Percentiles rank a stretch among this genome's conserved stretches.
phyloP scores from a whole-genome alignment of 2,113 vertebrate genomes.

The Sebastes fasciatus region DNA sequence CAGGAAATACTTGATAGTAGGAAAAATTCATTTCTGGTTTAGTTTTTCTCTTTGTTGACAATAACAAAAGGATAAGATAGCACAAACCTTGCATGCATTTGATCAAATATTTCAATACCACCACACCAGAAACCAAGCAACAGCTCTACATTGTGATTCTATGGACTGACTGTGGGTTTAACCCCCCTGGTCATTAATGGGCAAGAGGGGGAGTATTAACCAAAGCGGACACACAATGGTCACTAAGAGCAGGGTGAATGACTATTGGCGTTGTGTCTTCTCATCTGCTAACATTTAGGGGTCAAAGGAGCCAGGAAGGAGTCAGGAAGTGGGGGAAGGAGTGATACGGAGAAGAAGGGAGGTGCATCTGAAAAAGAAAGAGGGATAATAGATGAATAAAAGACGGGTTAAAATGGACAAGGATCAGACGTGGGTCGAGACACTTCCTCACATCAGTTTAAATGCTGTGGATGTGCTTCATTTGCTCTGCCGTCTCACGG shows the following conservation, averaged over 20 bases:
- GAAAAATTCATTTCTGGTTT: not conserved
- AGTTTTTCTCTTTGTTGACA: not conserved
- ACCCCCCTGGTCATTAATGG: slow-evolving; percentile 71
- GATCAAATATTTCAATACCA: slow-evolving; percentile 19
- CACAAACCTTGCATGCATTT: not conserved
- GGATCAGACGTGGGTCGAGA: slow-evolving; percentile 71
- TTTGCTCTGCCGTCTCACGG: slow-evolving; percentile 8
- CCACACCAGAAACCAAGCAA: slow-evolving; percentile 24
- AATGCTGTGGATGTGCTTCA: slow-evolving; percentile 43
- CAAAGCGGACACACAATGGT: slow-evolving; percentile 78
- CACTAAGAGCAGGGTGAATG: slow-evolving; percentile 81
- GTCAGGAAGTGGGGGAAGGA: slow-evolving; percentile 82
- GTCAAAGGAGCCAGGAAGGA: slow-evolving; percentile 81
- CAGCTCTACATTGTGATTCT: slow-evolving; percentile 43
- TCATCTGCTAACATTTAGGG: slow-evolving; percentile 86
- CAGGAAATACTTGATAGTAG: not conserved
- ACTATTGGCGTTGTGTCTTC: slow-evolving; percentile 83
- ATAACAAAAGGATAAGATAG: slow-evolving; percentile 5
- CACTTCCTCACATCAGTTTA: slow-evolving; percentile 44
- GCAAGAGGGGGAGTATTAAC: slow-evolving; percentile 66
- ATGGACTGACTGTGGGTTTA: slow-evolving; percentile 64
- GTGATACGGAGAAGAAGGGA: slow-evolving; percentile 66
- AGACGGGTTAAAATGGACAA: slow-evolving; percentile 52
- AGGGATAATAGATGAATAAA: slow-evolving; percentile 78
- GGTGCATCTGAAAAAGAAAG: slow-evolving; percentile 59